A percentile compares a stretch with the other conserved stretches of the same genome.
Evolutionary conservation across 2,797 vertebrate species (phyloP).

Genomic region (Sylvilagus floridanus): DNA sequence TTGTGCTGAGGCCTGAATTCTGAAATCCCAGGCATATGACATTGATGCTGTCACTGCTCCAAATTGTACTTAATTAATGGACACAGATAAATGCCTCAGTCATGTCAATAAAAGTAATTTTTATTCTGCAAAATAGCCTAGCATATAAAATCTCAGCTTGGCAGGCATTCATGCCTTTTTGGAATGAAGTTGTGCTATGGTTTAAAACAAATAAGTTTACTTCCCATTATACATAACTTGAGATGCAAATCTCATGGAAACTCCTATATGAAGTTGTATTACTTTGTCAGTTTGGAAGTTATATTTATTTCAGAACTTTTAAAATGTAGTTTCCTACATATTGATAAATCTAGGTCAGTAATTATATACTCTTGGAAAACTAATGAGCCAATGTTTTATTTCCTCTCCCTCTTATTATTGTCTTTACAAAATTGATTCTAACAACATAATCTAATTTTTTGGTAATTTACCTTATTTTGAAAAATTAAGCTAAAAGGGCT

Average conservation of each 20-base stretch:
- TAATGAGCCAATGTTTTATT: not conserved
- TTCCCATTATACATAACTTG: not conserved
- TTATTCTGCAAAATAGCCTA: not conserved
- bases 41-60: not conserved
- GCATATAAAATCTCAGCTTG: not conserved
- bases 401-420: not conserved
- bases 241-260: not conserved
- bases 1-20: not conserved
- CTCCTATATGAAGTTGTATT: not conserved
- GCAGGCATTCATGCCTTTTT: not conserved
- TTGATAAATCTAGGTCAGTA: not conserved
- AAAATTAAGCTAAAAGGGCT: not conserved
- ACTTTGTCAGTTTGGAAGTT: not conserved
- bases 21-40: not conserved
- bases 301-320: not conserved
- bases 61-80: not conserved
- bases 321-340: not conserved
- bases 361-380: conserved; percentile 13
- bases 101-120: not conserved
- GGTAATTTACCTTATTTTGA: conserved; percentile 35
- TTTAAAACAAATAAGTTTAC: not conserved
- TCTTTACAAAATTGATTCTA: not conserved
- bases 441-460: not conserved
- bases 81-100: not conserved
- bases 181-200: not conserved